phyloP scores from a whole-genome alignment of 2,113 vertebrate species.

The Xyrauchen texanus region DNA sequence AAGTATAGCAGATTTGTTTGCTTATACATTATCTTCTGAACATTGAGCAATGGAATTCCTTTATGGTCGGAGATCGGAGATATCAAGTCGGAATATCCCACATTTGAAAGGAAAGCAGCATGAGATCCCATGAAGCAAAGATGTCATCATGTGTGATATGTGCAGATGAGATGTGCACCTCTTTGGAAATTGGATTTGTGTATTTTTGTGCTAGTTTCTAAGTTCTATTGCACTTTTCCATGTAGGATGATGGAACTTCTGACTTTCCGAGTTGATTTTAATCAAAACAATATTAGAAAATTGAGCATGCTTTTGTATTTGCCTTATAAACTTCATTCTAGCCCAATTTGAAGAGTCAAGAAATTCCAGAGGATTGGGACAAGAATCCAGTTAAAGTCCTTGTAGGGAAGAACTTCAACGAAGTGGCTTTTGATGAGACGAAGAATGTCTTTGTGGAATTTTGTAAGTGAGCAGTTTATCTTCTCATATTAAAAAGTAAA shows the following conservation, averaged over 20 bases:
- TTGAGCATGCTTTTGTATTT: not conserved
- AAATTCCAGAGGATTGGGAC: slow-evolving; percentile 88
- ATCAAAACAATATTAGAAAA: not conserved
- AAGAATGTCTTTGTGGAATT: slow-evolving; percentile 95
- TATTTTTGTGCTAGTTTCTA: too few species aligned
- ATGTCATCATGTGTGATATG: too few species aligned
- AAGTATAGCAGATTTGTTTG: too few species aligned
- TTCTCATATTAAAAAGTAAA: not conserved
- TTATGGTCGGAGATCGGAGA: too few species aligned
- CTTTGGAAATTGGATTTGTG: too few species aligned
- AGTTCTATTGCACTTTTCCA: too few species aligned
- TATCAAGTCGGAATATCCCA: too few species aligned
- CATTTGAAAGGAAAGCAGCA: too few species aligned
- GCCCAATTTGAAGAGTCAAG: slow-evolving; percentile 80
- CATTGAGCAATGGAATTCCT: too few species aligned
- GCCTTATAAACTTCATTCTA: slow-evolving; percentile 55
- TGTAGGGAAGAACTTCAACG: slow-evolving; percentile 90
- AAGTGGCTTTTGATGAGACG: slow-evolving; percentile 83
- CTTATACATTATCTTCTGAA: too few species aligned
- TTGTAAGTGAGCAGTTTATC: slow-evolving; percentile 78
- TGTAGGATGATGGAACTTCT: not conserved
- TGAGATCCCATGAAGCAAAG: too few species aligned
- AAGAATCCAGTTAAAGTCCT: slow-evolving; percentile 83
- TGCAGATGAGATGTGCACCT: too few species aligned
- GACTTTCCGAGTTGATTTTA: not conserved